Evolutionary conservation across 2,113 vertebrate species (phyloP), one percentile per base, ranked within the genome.

Genomic region (Tragelaphus imberbis): DNA sequence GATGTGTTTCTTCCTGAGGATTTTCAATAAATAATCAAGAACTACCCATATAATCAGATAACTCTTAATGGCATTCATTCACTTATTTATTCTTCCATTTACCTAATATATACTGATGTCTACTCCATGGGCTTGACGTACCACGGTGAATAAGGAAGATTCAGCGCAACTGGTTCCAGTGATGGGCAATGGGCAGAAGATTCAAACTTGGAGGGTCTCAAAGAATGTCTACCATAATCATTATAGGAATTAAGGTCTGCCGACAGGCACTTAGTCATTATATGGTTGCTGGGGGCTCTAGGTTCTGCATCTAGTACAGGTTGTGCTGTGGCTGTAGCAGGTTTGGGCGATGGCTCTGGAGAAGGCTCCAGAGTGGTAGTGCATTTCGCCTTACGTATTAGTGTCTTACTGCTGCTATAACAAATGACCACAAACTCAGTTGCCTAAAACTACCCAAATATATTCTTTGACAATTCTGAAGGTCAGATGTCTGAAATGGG

Each of bases 1-100:
- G 82, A 13, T 91, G 53, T 75, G 40, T 95, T 96, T 96, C 87
- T 95, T 94, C n/a, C 86, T 81, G 47, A 56, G 95, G 84, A 59
- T 80, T 95, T 95, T 95, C 93, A 95, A 80, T 75, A 93, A 93
- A 77, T 75, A 86, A 90, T 90, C 79, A 79, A 89, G 82, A 95
- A 88, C 27, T 21, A 28, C 56, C 53, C 15, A 68, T 19, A 80
- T 75, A 47, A 84, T 51, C 84, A 59, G 75, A 79, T 75, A 88
- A 94, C 53, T 92, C 71, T 56, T 95, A 61, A 16, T 86, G 49
- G 44, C 44, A 95, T 17, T 15, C 27, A 33, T 65, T 75, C 36
- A 56, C 56, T 88, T 56, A 94, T 95, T 88, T 75, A n/a, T 84
- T 91, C 71, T 90, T 90, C 84, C 59, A 16, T 96, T 96, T 91